Base-by-base conservation (phyloP, 1,140 invertebrate species). In the Aphaenogaster rudis region DNA sequence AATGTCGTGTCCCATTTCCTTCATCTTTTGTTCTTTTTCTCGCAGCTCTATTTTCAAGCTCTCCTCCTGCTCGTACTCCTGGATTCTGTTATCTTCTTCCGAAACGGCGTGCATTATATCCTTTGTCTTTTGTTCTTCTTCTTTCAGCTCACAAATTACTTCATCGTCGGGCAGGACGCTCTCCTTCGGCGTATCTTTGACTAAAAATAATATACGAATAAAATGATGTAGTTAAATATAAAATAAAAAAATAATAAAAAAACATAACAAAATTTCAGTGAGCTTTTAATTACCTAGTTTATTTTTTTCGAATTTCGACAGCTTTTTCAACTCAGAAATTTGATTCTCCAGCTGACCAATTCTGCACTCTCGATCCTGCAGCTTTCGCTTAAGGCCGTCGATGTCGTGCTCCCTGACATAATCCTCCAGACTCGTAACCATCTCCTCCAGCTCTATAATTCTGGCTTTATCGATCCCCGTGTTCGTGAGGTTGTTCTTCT, bases 371-470 rank as follows among this genome's bases (percentile, higher is more conserved):
- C 94, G 91, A 78, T 95, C 94, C 21, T 93, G 91, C 5, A 95
- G 64, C 63, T 94, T 94, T 21, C 92, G 93, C 71, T 94, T 94
- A 7, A 95, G 72, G 0, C 93, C 91, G 48, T 95, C 93, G 6
- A 95, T 91, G 36, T 95, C 92, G 15, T 95, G 93, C 36, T 94
- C 77, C 4, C 92, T 94, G 11, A 95, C 94, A 28, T 95, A 95
- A 4, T 95, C 87, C 39, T 95, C 94, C 39, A 95, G 52, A 71
- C 92, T 91, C 2, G 93, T 94, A 3, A 95, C 94, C 94, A 94
- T 95, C 13, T 94, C 90, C 45, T 95, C 94, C 21, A 95, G 74
- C 66, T 94, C 93, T 45, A 94, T 86, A 15, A 95, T 92, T 13
- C 94, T 89, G 0, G 91, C 90, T 63, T 92, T 93, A 42, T 93